Percentiles rank a stretch among this genome's conserved stretches.
phyloP scores from a whole-genome alignment of 2,888 invertebrate species.

The Leuctra nigra region DNA sequence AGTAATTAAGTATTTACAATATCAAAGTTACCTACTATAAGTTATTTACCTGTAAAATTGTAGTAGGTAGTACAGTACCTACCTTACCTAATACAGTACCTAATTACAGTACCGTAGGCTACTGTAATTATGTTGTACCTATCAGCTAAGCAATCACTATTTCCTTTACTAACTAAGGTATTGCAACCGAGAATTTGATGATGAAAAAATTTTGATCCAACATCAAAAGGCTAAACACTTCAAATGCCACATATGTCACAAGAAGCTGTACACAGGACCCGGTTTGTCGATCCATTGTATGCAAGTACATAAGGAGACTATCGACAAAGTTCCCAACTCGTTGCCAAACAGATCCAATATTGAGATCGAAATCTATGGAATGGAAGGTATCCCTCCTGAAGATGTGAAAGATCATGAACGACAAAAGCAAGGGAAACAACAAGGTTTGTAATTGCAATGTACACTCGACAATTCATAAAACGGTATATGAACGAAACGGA shows the following conservation, averaged over 20 bases:
- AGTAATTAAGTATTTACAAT: no score
- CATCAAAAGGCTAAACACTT: slow-evolving; percentile 99
- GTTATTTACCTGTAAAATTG: neutral
- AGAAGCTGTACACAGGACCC: slow-evolving; percentile 96
- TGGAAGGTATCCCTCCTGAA: slow-evolving; percentile 98
- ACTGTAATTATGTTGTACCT: neutral
- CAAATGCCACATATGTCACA: slow-evolving; percentile 99
- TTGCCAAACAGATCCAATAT: slow-evolving; percentile 95
- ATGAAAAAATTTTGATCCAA: slow-evolving; percentile 98
- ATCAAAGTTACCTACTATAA: neutral
- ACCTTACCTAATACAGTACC: neutral
- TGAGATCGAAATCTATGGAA: slow-evolving; percentile 99
- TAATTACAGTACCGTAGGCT: neutral
- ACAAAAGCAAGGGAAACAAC: slow-evolving; percentile 49
- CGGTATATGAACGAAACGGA: no score
- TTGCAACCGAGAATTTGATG: slow-evolving; percentile 99
- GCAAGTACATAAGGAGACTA: slow-evolving; percentile 99
- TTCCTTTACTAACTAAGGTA: slow-evolving; percentile 61
- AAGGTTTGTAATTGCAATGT: no score
- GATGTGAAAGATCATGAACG: slow-evolving; percentile 92
- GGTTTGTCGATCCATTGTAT: slow-evolving; percentile 99
- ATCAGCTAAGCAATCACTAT: neutral
- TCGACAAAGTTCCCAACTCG: slow-evolving; percentile 99
- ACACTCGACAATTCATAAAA: no score
- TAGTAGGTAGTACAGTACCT: neutral